Evolutionary conservation across 2,888 invertebrate species (phyloP), one percentile per base, ranked within the genome.

Genomic region (Petrolisthes cinctipes): DNA sequence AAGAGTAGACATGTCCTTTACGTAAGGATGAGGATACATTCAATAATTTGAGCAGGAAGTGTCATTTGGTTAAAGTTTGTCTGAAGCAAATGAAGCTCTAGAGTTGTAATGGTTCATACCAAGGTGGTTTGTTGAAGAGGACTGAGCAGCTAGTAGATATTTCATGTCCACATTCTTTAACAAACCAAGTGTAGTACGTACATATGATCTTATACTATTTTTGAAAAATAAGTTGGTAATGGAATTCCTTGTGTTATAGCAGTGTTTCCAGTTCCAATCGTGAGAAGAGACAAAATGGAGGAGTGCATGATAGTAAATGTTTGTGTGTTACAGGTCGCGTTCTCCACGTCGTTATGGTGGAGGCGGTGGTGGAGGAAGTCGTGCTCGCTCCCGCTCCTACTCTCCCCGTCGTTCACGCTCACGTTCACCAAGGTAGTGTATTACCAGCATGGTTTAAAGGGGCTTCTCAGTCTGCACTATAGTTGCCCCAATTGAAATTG

Each of bases 51-150:
- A 71, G 80, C 53, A 81, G 73, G 68, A 86, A 71, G 37, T 54
- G 51, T 79, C 79, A 75, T 79, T 85, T 85, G 85, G 78, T 86
- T 66, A 82, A 76, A 68, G 53, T 54, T 86, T 86, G 83, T 78
- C 80, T 86, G 71, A 78, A 86, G 73, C 86, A 83, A 78, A 83
- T 86, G 82, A 73, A 86, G 78, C 83, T 83, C 53, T 82, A 83
- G 79, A 76, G 61, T 86, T 76, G 76, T 86, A 54, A 83, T 73
- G 75, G 83, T 83, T 83, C 76, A 71, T 71, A 66, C 84, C 81
- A 68, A 84, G 87, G 87, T 87, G 87, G 87, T 87, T 84, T 83
- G 87, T 82, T 83, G 84, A 75, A 81, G 83, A 87, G 87, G 54
- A 83, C 84, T 81, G 84, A 83, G 80, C 87, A 87, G 84, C 66